These are phyloP conservation scores for Morus bassanus DNA, from an alignment of 2,797 vertebrate genomes.

Conservation along the genomic window DNA sequence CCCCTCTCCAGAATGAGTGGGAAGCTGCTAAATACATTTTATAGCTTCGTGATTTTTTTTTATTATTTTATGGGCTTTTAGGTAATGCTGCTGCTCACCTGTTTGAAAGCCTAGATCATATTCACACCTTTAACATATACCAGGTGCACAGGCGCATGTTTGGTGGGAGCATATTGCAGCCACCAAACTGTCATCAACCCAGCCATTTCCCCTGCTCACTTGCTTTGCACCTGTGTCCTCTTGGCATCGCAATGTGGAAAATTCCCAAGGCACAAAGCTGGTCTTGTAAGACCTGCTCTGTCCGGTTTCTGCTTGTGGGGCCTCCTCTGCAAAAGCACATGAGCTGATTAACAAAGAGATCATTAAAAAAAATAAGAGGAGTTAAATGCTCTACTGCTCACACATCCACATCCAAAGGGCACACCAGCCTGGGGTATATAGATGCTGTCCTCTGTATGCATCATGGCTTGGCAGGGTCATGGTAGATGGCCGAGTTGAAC, in stretches of 20 bases:
- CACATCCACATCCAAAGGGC: no score
- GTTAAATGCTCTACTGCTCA: background rate
- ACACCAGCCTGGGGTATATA: accelerated
- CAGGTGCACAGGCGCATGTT: background rate
- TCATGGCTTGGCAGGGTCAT: background rate
- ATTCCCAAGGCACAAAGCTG: background rate
- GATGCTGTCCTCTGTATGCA: accelerated
- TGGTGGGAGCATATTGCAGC: background rate
- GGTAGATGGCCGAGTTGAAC: background rate
- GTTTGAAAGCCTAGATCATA: background rate
- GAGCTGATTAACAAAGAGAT: background rate
- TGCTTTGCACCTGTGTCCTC: background rate
- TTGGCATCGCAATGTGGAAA: background rate
- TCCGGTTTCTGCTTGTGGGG: background rate
- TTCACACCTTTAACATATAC: background rate
- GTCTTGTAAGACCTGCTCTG: background rate
- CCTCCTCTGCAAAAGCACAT: background rate
- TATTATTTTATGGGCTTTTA: background rate
- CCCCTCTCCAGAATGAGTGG: background rate
- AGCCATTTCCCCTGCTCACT: background rate
- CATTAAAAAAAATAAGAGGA: background rate
- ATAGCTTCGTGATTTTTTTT: background rate
- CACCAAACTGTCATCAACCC: background rate
- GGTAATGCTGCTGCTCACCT: background rate
- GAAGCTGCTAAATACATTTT: background rate